Percentiles rank a stretch among this genome's conserved stretches.
These are phyloP conservation scores for Gallinago solitaria DNA, from an alignment of 2,797 vertebrate genomes.

Conservation along the genomic window DNA sequence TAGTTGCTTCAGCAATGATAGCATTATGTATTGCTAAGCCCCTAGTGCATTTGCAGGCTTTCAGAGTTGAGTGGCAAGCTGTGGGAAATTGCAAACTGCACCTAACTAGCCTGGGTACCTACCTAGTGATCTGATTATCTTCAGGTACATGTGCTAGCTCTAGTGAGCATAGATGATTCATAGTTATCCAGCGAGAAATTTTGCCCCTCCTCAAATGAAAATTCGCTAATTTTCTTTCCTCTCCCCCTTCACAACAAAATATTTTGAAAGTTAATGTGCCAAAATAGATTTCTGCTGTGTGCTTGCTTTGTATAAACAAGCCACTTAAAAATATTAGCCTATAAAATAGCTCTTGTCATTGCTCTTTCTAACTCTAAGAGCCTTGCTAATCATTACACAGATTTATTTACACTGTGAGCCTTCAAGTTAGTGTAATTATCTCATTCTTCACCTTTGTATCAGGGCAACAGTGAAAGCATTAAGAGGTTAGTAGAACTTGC, in stretches of 20 bases:
- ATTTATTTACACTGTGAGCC: constrained; percentile 25
- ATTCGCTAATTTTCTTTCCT: neutral
- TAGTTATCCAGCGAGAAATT: neutral
- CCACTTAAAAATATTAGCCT: neutral
- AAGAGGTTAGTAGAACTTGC: neutral
- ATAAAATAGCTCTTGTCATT: neutral
- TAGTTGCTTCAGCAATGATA: neutral
- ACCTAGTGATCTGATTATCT: no score
- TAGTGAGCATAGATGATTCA: neutral
- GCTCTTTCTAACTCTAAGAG: constrained; percentile 1
- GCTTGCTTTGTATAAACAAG: neutral
- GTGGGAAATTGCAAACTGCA: neutral
- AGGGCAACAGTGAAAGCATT: neutral
- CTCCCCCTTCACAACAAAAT: neutral
- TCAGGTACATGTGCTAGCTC: no score
- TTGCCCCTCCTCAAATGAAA: neutral
- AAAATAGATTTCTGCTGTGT: neutral
- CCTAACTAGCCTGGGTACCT: neutral
- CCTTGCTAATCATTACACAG: constrained; percentile 10
- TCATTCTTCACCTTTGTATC: constrained; percentile 13
- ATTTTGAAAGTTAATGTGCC: neutral
- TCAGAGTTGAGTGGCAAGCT: neutral
- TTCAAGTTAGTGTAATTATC: constrained; percentile 15
- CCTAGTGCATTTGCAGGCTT: neutral
- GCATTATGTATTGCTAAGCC: neutral